Evolutionary conservation across 2,113 vertebrate species (phyloP).

Genomic region (Spea bombifrons): DNA sequence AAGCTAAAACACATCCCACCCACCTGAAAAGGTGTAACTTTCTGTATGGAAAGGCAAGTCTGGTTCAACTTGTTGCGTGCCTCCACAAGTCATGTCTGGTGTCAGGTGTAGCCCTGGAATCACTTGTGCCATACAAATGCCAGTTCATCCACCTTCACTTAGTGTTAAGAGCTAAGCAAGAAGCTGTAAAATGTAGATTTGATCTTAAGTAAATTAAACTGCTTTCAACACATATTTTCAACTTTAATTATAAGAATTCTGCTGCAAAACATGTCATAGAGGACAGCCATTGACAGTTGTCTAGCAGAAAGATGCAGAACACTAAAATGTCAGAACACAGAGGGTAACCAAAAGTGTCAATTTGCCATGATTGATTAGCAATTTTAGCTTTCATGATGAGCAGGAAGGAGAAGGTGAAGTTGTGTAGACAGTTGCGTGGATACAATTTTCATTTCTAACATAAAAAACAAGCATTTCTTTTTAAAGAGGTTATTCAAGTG

Average conservation of each 20-base stretch:
- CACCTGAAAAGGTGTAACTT: too few species aligned
- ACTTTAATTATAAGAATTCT: neutral
- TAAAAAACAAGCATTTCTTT: neutral
- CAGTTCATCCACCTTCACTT: too few species aligned
- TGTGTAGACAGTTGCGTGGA: neutral
- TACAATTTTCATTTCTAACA: neutral
- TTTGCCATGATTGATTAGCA: conserved; percentile 6
- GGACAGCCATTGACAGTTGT: neutral
- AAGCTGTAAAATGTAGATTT: neutral
- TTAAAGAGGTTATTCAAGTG: neutral
- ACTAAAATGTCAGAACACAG: neutral
- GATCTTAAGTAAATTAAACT: neutral
- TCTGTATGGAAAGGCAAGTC: too few species aligned
- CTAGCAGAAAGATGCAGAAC: neutral
- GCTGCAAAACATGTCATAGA: neutral
- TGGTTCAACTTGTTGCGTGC: too few species aligned
- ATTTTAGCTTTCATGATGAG: neutral
- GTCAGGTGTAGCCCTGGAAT: too few species aligned
- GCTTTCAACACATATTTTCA: neutral
- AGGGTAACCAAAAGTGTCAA: neutral
- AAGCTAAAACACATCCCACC: too few species aligned
- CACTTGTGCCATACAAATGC: too few species aligned
- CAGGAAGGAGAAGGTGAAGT: neutral
- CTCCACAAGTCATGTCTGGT: too few species aligned
- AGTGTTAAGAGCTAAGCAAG: neutral